A percentile compares a stretch with the other conserved stretches of the same genome.
Evolutionary conservation across 1,140 invertebrate genomes (phyloP).

Genomic region (Listronotus bonariensis): DNA sequence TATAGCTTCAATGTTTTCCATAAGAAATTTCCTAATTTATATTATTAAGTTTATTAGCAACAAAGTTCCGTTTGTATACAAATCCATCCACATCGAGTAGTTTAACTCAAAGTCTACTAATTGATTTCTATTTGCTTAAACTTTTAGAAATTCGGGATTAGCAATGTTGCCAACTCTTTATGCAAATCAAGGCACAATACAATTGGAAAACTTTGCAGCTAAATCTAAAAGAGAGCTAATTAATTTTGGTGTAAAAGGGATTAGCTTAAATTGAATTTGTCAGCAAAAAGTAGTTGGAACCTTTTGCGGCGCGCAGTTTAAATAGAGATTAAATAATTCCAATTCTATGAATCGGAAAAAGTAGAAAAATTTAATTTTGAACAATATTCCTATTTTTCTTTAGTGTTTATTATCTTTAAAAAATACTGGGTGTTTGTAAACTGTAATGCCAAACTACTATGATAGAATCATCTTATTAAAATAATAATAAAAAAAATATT

Average conservation of each 20-base stretch:
- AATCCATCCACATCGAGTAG: background rate
- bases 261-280: conserved; percentile 3
- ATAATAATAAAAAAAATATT: too few species aligned
- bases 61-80: background rate
- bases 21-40: too few species aligned
- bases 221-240: conserved; percentile 6
- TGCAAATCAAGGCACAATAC: conserved; percentile 9
- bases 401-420: too few species aligned
- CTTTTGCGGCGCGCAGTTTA: background rate
- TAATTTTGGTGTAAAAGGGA: conserved; percentile 11
- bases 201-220: conserved; percentile 14
- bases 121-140: conserved; percentile 16
- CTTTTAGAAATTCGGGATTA: conserved; percentile 5
- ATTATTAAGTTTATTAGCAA: background rate
- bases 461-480: too few species aligned
- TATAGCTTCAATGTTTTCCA: too few species aligned
- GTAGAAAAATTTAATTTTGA: too few species aligned
- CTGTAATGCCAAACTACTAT: too few species aligned
- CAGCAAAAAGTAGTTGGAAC: background rate
- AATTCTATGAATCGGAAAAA: too few species aligned
- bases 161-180: conserved; percentile 11
- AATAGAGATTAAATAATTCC: too few species aligned
- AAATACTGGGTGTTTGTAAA: too few species aligned
- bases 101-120: background rate
- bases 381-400: too few species aligned